Percentiles rank a stretch among this genome's conserved stretches.
phyloP scores from a whole-genome alignment of 2,888 invertebrate genomes.

The Lamellibrachia columna region DNA sequence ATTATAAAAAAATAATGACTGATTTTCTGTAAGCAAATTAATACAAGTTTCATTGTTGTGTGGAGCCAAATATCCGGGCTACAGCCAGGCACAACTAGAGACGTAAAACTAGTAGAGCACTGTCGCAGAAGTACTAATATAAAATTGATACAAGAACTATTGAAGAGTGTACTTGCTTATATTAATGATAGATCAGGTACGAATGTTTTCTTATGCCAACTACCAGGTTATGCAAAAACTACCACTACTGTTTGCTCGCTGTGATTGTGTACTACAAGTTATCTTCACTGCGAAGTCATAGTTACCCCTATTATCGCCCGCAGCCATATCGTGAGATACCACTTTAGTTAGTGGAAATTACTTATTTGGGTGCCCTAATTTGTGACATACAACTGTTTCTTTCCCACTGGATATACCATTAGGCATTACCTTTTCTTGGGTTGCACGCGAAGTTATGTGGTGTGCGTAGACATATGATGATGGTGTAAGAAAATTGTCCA shows the following conservation, averaged over 20 bases:
- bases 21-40: too few species aligned
- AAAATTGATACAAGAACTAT: background rate
- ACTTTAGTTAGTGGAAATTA: background rate
- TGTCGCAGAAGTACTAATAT: background rate
- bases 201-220: background rate
- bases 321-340: background rate
- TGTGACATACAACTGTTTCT: background rate
- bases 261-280: background rate
- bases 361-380: background rate
- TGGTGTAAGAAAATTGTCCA: too few species aligned
- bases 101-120: background rate
- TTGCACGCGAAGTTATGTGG: background rate
- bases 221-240: background rate
- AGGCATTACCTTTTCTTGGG: background rate
- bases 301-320: background rate
- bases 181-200: background rate
- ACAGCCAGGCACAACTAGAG: background rate
- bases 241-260: background rate
- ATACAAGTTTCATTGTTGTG: background rate
- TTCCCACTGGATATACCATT: background rate
- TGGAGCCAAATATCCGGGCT: constrained; percentile 16
- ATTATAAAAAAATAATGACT: too few species aligned
- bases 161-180: background rate
- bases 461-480: background rate
- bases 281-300: background rate